These are phyloP conservation scores for Diplolepis rosae DNA, from an alignment of 2,888 invertebrate genomes.

Conservation along the genomic window DNA sequence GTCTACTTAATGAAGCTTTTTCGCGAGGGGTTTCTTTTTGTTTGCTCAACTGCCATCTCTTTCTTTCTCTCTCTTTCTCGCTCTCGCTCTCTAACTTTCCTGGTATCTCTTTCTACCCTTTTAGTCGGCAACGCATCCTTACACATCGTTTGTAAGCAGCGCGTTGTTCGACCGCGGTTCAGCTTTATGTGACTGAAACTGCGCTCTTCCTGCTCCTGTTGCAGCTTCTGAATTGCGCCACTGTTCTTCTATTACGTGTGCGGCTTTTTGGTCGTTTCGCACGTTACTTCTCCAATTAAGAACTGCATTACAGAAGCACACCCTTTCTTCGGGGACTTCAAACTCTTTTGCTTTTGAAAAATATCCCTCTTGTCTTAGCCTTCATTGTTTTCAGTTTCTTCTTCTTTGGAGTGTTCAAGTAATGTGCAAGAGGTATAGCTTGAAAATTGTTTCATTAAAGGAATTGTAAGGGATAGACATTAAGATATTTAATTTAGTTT, in stretches of 20 bases:
- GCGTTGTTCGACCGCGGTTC: slow-evolving; percentile 37
- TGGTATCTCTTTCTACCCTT: slow-evolving; percentile 32
- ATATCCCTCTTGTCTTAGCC: background rate
- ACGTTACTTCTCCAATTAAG: slow-evolving; percentile 41
- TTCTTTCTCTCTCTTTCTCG: slow-evolving; percentile 40
- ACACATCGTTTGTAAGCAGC: slow-evolving; percentile 13
- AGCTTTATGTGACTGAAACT: slow-evolving; percentile 42
- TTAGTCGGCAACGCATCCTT: slow-evolving; percentile 13
- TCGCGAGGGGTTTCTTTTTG: slow-evolving; percentile 62
- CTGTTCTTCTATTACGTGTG: slow-evolving; percentile 10
- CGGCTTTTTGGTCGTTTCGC: slow-evolving; percentile 31
- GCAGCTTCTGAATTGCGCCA: no score
- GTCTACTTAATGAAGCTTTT: slow-evolving; percentile 70
- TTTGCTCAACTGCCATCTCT: slow-evolving; percentile 42
- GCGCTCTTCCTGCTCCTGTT: slow-evolving; percentile 32
- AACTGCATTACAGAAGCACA: slow-evolving; percentile 32
- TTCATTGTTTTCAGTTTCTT: background rate
- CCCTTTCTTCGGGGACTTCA: slow-evolving; percentile 10
- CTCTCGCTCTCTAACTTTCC: slow-evolving; percentile 33
- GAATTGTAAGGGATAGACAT: background rate
- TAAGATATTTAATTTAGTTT: background rate
- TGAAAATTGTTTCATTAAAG: background rate
- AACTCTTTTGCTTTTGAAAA: background rate
- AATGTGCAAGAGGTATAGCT: background rate
- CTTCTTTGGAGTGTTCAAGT: background rate